Percentiles rank a stretch among this genome's conserved stretches.
Conservation (phyloP, 2,113 vertebrate species). For the Thunnus thynnus region DNA sequence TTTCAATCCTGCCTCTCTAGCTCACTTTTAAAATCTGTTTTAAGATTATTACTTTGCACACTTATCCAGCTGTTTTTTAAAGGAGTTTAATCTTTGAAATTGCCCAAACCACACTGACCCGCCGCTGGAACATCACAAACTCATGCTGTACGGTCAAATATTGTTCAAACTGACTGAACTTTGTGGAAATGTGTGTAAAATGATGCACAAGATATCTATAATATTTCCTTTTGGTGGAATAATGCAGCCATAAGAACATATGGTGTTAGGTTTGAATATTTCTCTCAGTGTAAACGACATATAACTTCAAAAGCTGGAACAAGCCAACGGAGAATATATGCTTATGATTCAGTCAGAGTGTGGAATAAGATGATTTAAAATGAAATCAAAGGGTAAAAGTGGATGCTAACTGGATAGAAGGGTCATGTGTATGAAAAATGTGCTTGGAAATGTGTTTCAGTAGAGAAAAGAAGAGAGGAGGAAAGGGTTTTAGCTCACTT, state of each 20-base stretch:
- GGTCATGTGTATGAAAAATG: not conserved
- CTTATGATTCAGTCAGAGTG: not conserved
- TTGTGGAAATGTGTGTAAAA: not conserved
- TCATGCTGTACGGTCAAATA: not conserved
- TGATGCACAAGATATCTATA: not conserved
- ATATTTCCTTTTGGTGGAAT: not conserved
- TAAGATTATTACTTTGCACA: not conserved
- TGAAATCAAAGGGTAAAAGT: not conserved
- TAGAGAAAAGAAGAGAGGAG: not conserved
- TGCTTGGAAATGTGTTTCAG: not conserved
- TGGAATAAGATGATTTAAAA: not conserved
- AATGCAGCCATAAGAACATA: not conserved
- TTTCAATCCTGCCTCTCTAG: conserved; percentile 20
- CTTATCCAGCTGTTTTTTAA: not conserved
- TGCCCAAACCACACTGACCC: not conserved
- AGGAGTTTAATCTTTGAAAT: conserved; percentile 5
- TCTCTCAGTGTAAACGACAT: not conserved
- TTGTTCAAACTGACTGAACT: not conserved
- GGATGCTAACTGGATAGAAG: not conserved
- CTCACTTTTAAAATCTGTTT: conserved; percentile 33
- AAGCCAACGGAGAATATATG: not conserved
- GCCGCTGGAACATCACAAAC: not conserved
- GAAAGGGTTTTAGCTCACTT: conserved; percentile 5
- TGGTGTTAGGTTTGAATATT: not conserved
- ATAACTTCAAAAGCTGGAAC: not conserved